Evolutionary conservation across 2,888 invertebrate genomes (phyloP).

Genomic region (Tetanocera ferruginea): DNA sequence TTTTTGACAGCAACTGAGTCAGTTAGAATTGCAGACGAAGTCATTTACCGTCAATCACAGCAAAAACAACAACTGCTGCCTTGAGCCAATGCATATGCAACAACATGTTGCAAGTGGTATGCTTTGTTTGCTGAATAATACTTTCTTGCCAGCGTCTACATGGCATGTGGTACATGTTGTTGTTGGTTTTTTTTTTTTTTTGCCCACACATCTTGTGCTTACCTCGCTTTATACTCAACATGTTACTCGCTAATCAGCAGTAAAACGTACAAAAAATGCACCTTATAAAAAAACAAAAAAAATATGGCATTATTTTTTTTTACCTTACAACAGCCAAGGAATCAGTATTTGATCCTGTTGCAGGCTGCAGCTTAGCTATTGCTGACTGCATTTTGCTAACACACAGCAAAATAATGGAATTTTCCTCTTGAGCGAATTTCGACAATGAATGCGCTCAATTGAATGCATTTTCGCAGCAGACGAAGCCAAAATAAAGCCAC

Average conservation of each 20-base stretch:
- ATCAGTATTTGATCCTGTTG: conserved; percentile 52
- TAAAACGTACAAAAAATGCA: background rate
- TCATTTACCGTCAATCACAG: conserved; percentile 57
- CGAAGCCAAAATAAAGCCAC: conserved; percentile 59
- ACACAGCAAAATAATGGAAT: conserved; percentile 65
- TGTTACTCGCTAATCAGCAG: conserved; percentile 2
- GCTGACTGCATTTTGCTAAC: conserved; percentile 28
- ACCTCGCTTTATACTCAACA: background rate
- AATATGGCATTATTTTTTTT: conserved; percentile 29
- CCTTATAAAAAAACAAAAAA: conserved; percentile 18
- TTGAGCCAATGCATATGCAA: conserved; percentile 28
- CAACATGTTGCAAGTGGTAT: conserved; percentile 55
- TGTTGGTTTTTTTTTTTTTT: background rate
- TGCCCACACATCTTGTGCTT: background rate
- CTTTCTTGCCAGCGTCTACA: background rate
- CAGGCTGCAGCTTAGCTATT: conserved; percentile 10
- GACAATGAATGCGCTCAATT: conserved; percentile 68
- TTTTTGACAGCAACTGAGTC: conserved; percentile 12
- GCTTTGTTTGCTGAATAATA: conserved; percentile 14
- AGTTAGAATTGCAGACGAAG: conserved; percentile 40
- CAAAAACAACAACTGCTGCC: background rate
- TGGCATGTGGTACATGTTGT: background rate
- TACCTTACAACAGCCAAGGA: conserved; percentile 52
- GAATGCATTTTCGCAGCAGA: conserved; percentile 60
- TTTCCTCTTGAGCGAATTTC: conserved; percentile 69